phyloP scores from a whole-genome alignment of 2,888 invertebrate species.

The Smittia sp. region DNA sequence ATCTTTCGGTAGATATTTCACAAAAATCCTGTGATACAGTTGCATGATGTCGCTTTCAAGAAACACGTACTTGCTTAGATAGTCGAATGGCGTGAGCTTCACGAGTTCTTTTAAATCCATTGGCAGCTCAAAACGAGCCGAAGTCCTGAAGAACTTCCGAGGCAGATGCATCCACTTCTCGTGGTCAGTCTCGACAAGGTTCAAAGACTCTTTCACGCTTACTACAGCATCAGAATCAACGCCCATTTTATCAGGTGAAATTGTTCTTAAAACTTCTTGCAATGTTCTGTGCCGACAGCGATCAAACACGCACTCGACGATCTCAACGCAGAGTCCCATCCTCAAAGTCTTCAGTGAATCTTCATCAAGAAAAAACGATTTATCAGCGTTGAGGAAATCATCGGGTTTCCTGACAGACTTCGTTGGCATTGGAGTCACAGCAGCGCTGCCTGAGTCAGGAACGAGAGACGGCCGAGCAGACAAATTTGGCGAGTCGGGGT shows the following conservation, averaged over 20 bases:
- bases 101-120: slow-evolving; percentile 61
- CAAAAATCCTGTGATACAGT: slow-evolving; percentile 59
- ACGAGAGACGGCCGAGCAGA: slow-evolving; percentile 66
- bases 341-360: slow-evolving; percentile 51
- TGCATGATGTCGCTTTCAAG: slow-evolving; percentile 59
- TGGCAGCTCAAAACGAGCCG: slow-evolving; percentile 72
- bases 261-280: slow-evolving; percentile 44
- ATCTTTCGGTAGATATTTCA: slow-evolving; percentile 48
- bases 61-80: slow-evolving; percentile 65
- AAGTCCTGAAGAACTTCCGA: slow-evolving; percentile 70
- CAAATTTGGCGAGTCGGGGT: slow-evolving; percentile 64
- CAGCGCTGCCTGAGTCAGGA: slow-evolving; percentile 53
- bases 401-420: slow-evolving; percentile 47
- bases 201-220: slow-evolving; percentile 50
- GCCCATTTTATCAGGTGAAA: slow-evolving; percentile 39
- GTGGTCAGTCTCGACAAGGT: slow-evolving; percentile 56
- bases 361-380: slow-evolving; percentile 49
- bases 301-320: slow-evolving; percentile 52
- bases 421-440: slow-evolving; percentile 46
- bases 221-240: slow-evolving; percentile 39
- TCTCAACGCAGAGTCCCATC: slow-evolving; percentile 50
- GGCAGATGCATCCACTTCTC: slow-evolving; percentile 67
- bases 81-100: slow-evolving; percentile 65
- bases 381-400: not conserved
- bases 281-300: slow-evolving; percentile 51